These are phyloP conservation scores for Poecile atricapillus DNA, from an alignment of 2,113 vertebrate genomes.

Conservation along the genomic window DNA sequence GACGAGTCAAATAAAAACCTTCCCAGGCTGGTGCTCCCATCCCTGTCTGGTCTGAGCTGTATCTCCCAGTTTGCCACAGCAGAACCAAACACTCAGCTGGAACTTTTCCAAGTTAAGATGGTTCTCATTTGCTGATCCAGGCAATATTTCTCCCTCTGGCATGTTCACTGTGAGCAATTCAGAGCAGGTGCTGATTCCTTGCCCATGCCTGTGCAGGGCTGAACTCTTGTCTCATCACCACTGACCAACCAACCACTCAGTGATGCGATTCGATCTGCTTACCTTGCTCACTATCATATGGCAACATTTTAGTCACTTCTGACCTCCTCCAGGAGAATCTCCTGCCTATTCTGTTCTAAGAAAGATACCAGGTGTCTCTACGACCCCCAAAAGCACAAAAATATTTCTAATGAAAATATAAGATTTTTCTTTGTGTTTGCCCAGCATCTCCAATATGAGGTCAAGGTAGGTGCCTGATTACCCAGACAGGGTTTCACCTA, in stretches of 20 bases:
- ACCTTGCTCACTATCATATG: neutral
- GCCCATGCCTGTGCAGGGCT: neutral
- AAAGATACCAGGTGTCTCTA: neutral
- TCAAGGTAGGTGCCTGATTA: neutral
- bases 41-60: neutral
- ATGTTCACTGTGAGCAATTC: neutral
- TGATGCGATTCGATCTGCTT: neutral
- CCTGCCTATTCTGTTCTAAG: neutral
- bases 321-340: neutral
- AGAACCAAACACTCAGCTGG: neutral
- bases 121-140: neutral
- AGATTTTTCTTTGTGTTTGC: neutral
- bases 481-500: neutral
- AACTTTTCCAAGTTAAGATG: neutral
- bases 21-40: neutral
- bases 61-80: neutral
- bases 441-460: neutral
- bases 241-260: neutral
- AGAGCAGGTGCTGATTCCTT: neutral
- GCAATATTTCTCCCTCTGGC: neutral
- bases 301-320: neutral
- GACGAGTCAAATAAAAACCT: neutral
- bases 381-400: neutral
- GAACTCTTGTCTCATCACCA: neutral
- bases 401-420: neutral